phyloP scores from a whole-genome alignment of 2,888 invertebrate species.

The Gnatocerus cornutus region DNA sequence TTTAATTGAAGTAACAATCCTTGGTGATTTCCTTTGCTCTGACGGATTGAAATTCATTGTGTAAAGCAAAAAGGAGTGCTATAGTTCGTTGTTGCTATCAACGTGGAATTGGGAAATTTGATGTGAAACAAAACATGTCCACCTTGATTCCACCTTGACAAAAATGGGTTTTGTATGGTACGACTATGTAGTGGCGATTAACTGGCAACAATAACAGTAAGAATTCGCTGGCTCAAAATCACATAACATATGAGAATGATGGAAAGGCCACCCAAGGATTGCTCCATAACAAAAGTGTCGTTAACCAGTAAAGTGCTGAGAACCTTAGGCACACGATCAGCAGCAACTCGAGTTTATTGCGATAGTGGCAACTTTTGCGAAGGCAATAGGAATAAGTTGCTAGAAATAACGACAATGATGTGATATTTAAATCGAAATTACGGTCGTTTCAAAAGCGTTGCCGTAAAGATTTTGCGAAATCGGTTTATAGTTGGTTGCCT shows the following conservation, averaged over 20 bases:
- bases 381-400: slow-evolving; percentile 29
- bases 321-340: slow-evolving; percentile 10
- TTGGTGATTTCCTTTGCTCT: slow-evolving; percentile 1
- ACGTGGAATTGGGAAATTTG: no score
- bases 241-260: slow-evolving; percentile 3
- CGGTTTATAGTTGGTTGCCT: slow-evolving; percentile 30
- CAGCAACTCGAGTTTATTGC: slow-evolving; percentile 8
- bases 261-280: slow-evolving; percentile 24
- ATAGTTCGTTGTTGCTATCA: no score
- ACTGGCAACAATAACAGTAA: neutral
- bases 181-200: neutral
- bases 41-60: neutral
- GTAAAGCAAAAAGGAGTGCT: neutral
- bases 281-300: slow-evolving; percentile 4
- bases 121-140: slow-evolving; percentile 2
- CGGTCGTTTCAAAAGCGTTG: slow-evolving; percentile 35
- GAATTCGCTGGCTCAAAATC: neutral
- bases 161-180: slow-evolving; percentile 1
- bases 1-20: slow-evolving; percentile 5
- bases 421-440: slow-evolving; percentile 42
- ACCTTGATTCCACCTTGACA: slow-evolving; percentile 3
- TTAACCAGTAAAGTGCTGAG: slow-evolving; percentile 11
- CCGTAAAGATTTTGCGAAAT: slow-evolving; percentile 32
- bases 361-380: slow-evolving; percentile 16
- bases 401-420: slow-evolving; percentile 36